These are phyloP conservation scores for Probaryconus sp. DNA, from an alignment of 1,140 invertebrate genomes.

Conservation along the genomic window DNA sequence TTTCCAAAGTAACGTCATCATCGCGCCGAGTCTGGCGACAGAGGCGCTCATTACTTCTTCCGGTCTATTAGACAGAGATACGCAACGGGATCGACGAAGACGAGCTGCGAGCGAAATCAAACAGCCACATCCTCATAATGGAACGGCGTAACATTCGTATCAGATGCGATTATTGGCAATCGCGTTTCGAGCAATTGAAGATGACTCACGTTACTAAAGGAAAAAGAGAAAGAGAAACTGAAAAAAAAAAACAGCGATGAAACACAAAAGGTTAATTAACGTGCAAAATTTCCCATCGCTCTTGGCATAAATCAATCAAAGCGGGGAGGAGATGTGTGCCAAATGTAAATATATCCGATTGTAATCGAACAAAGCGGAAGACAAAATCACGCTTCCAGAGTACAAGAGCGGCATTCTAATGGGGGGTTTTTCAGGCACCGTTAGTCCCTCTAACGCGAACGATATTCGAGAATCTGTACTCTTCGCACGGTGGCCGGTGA, in stretches of 20 bases:
- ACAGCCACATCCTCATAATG: slow-evolving; percentile 66
- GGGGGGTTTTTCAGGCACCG: slow-evolving; percentile 57
- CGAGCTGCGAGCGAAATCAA: slow-evolving; percentile 47
- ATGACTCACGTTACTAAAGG: neutral
- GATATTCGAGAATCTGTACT: slow-evolving; percentile 52
- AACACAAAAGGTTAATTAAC: slow-evolving; percentile 7
- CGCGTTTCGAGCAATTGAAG: slow-evolving; percentile 1
- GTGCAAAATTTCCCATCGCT: neutral
- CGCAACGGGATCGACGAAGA: slow-evolving; percentile 25
- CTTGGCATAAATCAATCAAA: slow-evolving; percentile 9
- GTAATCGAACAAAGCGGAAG: slow-evolving; percentile 57
- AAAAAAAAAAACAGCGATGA: slow-evolving; percentile 33
- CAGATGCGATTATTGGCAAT: slow-evolving; percentile 49
- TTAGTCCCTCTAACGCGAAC: slow-evolving; percentile 58
- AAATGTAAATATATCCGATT: slow-evolving; percentile 49
- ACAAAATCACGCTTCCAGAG: slow-evolving; percentile 57
- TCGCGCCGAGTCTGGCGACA: slow-evolving; percentile 66
- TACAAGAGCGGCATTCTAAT: slow-evolving; percentile 70
- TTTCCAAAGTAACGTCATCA: slow-evolving; percentile 72
- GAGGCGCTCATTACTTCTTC: slow-evolving; percentile 73
- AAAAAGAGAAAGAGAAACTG: too few species aligned
- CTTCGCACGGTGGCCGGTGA: slow-evolving; percentile 38
- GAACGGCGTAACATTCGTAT: slow-evolving; percentile 57
- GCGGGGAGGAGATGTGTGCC: slow-evolving; percentile 29
- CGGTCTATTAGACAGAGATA: slow-evolving; percentile 65